phyloP scores from a whole-genome alignment of 2,797 vertebrate species.

The Halcyon smyrnensis region DNA sequence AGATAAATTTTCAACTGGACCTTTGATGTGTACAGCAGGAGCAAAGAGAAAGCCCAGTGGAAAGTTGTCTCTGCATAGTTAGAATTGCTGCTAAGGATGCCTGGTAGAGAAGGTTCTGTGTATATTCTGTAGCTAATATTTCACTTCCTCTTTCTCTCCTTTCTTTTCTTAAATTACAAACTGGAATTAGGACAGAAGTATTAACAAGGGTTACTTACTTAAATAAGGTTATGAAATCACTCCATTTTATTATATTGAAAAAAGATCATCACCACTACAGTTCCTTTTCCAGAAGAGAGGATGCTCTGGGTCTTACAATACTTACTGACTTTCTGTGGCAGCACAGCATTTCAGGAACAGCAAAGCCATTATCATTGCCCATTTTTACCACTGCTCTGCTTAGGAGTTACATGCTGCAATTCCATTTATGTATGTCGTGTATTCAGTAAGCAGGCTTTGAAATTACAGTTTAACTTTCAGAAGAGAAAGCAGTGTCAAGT shows the following conservation, averaged over 20 bases:
- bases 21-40: not conserved
- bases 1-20: not conserved
- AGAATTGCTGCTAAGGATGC: not conserved
- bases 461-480: not conserved
- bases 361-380: not conserved
- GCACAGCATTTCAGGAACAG: not conserved
- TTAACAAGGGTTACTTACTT: not conserved
- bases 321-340: not conserved
- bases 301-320: not conserved
- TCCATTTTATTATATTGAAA: not conserved
- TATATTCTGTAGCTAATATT: not conserved
- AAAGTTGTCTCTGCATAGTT: not conserved
- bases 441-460: not conserved
- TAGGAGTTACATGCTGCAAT: not conserved
- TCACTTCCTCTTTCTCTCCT: not conserved
- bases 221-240: not conserved
- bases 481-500: not conserved
- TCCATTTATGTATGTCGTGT: not conserved
- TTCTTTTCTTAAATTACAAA: not conserved
- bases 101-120: not conserved
- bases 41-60: not conserved
- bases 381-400: not conserved
- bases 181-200: not conserved
- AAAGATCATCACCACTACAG: not conserved
- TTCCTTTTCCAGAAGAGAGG: not conserved